Percentiles rank a stretch among this genome's conserved stretches.
These are phyloP conservation scores for Hirtodrosophila confusa DNA, from an alignment of 2,888 invertebrate genomes.

Conservation along the genomic window DNA sequence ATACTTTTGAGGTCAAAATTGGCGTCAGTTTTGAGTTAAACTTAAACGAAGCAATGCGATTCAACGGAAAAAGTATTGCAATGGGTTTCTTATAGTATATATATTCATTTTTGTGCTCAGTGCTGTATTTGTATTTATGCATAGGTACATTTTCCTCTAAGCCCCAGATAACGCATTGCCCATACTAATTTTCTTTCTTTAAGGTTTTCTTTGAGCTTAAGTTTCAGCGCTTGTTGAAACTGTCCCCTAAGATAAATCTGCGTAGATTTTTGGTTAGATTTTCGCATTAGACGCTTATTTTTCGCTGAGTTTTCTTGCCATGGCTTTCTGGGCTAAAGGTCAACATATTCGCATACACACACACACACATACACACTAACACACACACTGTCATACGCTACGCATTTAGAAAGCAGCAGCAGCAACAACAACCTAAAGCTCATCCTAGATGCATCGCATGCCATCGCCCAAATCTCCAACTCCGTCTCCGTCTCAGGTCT, in stretches of 20 bases:
- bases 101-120: no score
- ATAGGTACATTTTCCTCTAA: no score
- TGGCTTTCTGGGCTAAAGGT: slow-evolving; percentile 68
- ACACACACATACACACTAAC: slow-evolving; percentile 29
- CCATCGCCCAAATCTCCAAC: slow-evolving; percentile 46
- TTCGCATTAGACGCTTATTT: slow-evolving; percentile 47
- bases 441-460: slow-evolving; percentile 48
- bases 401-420: slow-evolving; percentile 71
- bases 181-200: slow-evolving; percentile 4
- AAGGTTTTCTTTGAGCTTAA: slow-evolving; percentile 24
- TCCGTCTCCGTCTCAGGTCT: slow-evolving; percentile 22
- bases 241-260: slow-evolving; percentile 69
- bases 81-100: no score
- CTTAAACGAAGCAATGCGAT: slow-evolving; percentile 29
- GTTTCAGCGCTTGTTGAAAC: slow-evolving; percentile 55
- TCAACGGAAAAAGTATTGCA: slow-evolving; percentile 2
- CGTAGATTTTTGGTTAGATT: slow-evolving; percentile 57
- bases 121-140: no score
- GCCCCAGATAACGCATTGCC: no score
- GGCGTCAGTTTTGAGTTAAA: slow-evolving; percentile 41
- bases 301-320: slow-evolving; percentile 31
- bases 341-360: slow-evolving; percentile 54
- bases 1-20: slow-evolving; percentile 45
- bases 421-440: slow-evolving; percentile 25
- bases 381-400: slow-evolving; percentile 48